These are phyloP conservation scores for Porites australiensis DNA, from an alignment of 64 coral and sea anemone genomes.

Conservation along the genomic window DNA sequence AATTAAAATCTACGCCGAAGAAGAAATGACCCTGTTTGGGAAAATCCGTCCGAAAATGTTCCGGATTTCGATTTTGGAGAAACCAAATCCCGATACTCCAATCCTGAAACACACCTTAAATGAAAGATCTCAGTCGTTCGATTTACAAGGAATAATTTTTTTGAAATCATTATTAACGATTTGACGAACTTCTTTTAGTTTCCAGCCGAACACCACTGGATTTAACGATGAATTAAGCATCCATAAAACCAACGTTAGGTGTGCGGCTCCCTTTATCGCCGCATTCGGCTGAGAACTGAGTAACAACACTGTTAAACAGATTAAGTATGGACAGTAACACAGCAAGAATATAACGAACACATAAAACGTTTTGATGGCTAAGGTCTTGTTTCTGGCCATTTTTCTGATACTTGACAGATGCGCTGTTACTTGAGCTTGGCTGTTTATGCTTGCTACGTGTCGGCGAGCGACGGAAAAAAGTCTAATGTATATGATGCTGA, in stretches of 20 bases:
- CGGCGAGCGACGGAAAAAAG: slow-evolving; percentile 3
- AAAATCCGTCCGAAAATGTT: no score
- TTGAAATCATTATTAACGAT: slow-evolving; percentile 19
- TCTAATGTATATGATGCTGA: not conserved
- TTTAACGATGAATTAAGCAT: slow-evolving; percentile 44
- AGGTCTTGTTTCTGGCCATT: slow-evolving; percentile 2
- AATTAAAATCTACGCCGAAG: no score
- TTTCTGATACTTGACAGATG: not conserved
- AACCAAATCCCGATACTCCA: no score
- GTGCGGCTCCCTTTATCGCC: not conserved
- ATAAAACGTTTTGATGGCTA: slow-evolving; percentile 27
- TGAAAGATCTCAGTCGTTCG: not conserved
- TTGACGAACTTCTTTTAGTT: slow-evolving; percentile 19
- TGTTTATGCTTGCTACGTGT: not conserved
- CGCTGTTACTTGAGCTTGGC: not conserved
- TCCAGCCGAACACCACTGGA: slow-evolving; percentile 7
- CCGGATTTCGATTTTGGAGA: no score
- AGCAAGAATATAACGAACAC: slow-evolving; percentile 13
- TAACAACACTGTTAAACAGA: not conserved
- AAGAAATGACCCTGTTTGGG: no score
- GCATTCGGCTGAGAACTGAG: not conserved
- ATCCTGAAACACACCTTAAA: no score
- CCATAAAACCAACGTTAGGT: not conserved
- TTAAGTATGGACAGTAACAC: not conserved
- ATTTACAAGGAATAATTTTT: not conserved